Base-by-base conservation (phyloP, 2,888 invertebrate species). In the Stegana nigrithorax region DNA sequence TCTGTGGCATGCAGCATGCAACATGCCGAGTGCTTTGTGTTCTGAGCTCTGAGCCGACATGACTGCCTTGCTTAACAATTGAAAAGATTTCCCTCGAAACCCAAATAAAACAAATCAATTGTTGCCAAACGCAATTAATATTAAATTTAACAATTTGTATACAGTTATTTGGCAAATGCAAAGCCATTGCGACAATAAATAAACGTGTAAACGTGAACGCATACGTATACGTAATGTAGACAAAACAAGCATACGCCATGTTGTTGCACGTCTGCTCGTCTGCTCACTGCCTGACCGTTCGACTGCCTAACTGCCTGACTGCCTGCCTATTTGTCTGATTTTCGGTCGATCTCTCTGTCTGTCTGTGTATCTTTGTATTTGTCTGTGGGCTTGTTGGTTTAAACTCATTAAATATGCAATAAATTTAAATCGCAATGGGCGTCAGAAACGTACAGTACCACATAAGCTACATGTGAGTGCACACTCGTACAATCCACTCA, bases 391-490 rank as follows among this genome's bases (percentile, higher is more conserved):
- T 5, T 60, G 65, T 45, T 62, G 62, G 60, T 67, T 71, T 67
- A 62, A 67, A 60, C 67, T 70, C 78, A 74, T 76, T 70, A 78
- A 76, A 76, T 74, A 76, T 76, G 78, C 79, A 76, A 74, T 70
- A 73, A 73, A 75, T 75, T 70, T 50, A 63, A 63, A 62, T 69
- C 67, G 69, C 63, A 66, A 67, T 67, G 64, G 67, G 68, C 6
- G 10, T n/a, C n/a, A n/a, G n/a, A n/a, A n/a, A n/a, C n/a, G 10
- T 6, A 10, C 29, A 29, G 29, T 29, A 29, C 10, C 12, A 32
- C 12, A 32, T n/a, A 32, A 61, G 42, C 25, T 50, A 27, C 45
- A 19, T 14, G n/a, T 14, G 21, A 23, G 17, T 55, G 36, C 14
- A 47, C 10, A 36, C n/a, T 44, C 19, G n/a, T 8, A 26, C 57